Base-by-base conservation (phyloP, 2,113 vertebrate species). In the Semicossyphus pulcher region DNA sequence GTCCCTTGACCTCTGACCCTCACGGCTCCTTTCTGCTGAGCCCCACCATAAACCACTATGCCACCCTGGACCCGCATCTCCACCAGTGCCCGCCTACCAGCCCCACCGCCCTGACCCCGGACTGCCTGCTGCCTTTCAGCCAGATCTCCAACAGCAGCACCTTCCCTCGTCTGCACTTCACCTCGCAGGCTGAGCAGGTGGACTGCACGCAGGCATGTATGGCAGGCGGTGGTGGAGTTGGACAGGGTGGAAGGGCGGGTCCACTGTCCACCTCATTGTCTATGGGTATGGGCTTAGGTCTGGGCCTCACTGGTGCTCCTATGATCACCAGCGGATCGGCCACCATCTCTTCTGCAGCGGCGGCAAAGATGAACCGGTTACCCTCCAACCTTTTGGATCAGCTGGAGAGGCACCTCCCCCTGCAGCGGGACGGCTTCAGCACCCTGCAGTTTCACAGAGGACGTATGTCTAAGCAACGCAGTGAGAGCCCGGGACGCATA, bases 121-220 rank as follows among this genome's bases (percentile, higher is more conserved):
- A 99, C 59, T 97, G 96, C 67, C 92, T 99, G 82, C 94, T 98
- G 77, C 96, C 97, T 0, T 95, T 97, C 81, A 97, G 93, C 88
- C 97, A 97, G 91, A 94, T 99, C 86, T 96, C 97, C 28, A 97
- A 94, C 78, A 98, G 97, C 90, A 96, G 97, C 91, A 99, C 98
- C 52, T 99, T 99, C 70, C 98, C 98, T 45, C 96, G 97, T 58
- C 96, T 99, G 85, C 96, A 99, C 88, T 99, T 96, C 91, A 97
- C 95, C 84, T 95, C 98, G 16, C 97, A 99, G 91, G 93, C 93
- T 0, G 96, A 99, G 64, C 96, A 96, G 79, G 93, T 60, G 0
- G 97, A 98, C 71, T 97, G 95, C 81, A 94, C 95, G 11, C 96
- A 91, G 70, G 81, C 51, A 49, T 92, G 73, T 25, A 60, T 89